phyloP scores from a whole-genome alignment of 2,888 invertebrate species.

The Epinotia nisella region DNA sequence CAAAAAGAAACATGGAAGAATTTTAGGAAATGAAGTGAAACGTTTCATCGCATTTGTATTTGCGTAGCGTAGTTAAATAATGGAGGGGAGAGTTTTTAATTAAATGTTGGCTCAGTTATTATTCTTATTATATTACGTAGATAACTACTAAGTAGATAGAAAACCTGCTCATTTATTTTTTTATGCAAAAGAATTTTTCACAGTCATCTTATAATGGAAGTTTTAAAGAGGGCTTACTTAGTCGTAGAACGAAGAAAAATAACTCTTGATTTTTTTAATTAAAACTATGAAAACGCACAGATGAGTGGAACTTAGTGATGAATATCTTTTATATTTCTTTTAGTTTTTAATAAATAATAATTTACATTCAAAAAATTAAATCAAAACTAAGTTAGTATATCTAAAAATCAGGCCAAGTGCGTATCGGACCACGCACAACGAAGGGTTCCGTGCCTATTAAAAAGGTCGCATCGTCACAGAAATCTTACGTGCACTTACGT shows the following conservation, averaged over 20 bases:
- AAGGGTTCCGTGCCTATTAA: no score
- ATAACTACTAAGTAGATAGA: not conserved
- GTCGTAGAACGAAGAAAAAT: not conserved
- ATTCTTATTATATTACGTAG: conserved; percentile 24
- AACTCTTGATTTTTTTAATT: not conserved
- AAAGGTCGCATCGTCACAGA: no score
- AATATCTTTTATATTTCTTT: no score
- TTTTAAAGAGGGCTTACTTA: conserved; percentile 1
- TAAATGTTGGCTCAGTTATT: conserved; percentile 29
- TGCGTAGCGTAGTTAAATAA: conserved; percentile 16
- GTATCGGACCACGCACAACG: no score
- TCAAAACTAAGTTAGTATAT: no score
- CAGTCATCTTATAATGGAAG: conserved; percentile 4
- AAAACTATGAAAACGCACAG: not conserved
- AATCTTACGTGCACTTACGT: no score
- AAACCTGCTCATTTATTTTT: conserved; percentile 18
- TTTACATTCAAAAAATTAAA: no score
- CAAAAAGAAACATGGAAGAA: not conserved
- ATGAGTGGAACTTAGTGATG: not conserved
- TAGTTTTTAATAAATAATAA: no score
- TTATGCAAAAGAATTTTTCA: not conserved
- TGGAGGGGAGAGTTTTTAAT: conserved; percentile 26
- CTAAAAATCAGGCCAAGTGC: no score
- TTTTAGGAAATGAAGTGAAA: not conserved
- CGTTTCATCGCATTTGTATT: conserved; percentile 13